Base-by-base conservation (phyloP, 1,140 invertebrate species). In the Cheumatopsyche charites region DNA sequence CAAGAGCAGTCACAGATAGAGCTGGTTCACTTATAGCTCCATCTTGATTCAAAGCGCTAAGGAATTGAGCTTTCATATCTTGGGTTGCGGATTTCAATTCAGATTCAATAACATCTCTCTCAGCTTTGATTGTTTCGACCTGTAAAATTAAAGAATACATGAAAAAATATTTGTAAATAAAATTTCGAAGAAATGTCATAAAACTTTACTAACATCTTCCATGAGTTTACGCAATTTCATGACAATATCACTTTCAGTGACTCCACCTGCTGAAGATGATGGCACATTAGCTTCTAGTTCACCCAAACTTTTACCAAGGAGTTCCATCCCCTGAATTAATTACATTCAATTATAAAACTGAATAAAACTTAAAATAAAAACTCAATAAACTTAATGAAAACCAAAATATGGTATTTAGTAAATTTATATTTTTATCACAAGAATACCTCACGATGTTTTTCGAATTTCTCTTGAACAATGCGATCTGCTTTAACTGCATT, bases 391-490 rank as follows among this genome's bases (percentile, higher is more conserved):
- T n/a, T n/a, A n/a, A n/a, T n/a, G 5, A 62, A 62, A 55, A 21
- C 23, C 11, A 5, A 6, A 6, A 62, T 62, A 23, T 62, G 21
- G 15, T 9, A 11, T 9, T 11, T 21, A 29, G 21, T 7, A 5
- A 23, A 21, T 62, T 62, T 19, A 62, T 23, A 62, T 11, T 42
- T 12, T 42, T 12, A 42, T 6, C 12, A 42, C 5, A 25, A 62
- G 7, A 19, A 29, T 58, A 82, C 83, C 75, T 91, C 86, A 76
- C 88, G 88, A 80, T 98, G 91, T 19, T 83, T 84, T 62, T 90
- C 88, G 80, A 92, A 98, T 85, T 98, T 99, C 63, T 93, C 89
- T 70, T 91, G 90, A 70, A 99, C 93, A 70, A 93, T 85, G 84
- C 88, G 83, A 79, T 88, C 86, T 15, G 88, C 88, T 76, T 89